Evolutionary conservation across 2,888 invertebrate species (phyloP).

Genomic region (Blastobasis adustella): DNA sequence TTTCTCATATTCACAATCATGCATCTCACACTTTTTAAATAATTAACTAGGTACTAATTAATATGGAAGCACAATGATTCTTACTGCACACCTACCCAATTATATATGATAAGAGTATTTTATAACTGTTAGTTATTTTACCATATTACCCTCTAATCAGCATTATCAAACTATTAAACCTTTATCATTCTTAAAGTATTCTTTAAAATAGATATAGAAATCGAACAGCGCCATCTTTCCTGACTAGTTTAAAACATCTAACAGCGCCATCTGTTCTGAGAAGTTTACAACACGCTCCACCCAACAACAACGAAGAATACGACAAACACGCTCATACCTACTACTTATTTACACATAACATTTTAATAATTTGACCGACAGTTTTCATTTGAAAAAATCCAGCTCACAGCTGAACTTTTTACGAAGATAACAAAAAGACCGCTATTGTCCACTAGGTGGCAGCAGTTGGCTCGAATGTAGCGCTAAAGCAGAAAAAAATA

Average conservation of each 20-base stretch:
- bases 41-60: neutral
- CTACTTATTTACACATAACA: slow-evolving; percentile 56
- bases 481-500: too few species aligned
- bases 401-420: neutral
- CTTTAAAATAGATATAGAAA: too few species aligned
- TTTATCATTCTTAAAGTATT: too few species aligned
- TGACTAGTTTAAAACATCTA: neutral
- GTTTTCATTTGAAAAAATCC: slow-evolving; percentile 23
- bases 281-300: too few species aligned
- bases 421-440: slow-evolving; percentile 1
- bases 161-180: too few species aligned
- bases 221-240: too few species aligned
- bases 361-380: slow-evolving; percentile 58
- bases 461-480: slow-evolving; percentile 3
- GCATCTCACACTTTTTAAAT: neutral
- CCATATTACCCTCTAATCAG: too few species aligned
- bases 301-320: too few species aligned
- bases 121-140: too few species aligned
- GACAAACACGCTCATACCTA: slow-evolving; percentile 14
- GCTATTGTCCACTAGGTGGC: slow-evolving; percentile 29
- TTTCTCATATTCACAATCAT: slow-evolving; percentile 14
- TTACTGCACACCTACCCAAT: slow-evolving; percentile 4
- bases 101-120: neutral
- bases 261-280: too few species aligned
- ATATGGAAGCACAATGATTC: slow-evolving; percentile 34